These are phyloP conservation scores for Tanypteryx hageni DNA, from an alignment of 2,888 invertebrate genomes.

Conservation along the genomic window DNA sequence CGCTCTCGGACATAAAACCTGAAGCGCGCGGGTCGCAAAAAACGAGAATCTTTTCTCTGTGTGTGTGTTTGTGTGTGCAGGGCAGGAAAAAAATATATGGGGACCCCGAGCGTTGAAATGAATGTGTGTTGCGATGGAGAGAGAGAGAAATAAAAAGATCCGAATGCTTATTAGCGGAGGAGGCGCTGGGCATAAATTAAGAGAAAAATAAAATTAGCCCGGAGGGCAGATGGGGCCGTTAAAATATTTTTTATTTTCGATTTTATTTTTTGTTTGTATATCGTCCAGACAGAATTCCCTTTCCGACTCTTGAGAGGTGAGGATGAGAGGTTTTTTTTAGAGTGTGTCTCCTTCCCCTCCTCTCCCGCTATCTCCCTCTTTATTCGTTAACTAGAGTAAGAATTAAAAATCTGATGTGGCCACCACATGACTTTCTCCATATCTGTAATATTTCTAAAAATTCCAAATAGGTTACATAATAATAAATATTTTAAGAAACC, in stretches of 20 bases:
- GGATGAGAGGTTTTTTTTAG: conserved; percentile 12
- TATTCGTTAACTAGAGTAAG: conserved; percentile 28
- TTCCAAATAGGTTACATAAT: too few species aligned
- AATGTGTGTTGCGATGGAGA: conserved; percentile 21
- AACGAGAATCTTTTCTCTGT: conserved; percentile 15
- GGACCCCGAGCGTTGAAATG: conserved; percentile 53
- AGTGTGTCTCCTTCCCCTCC: neutral
- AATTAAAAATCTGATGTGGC: too few species aligned
- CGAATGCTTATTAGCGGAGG: conserved; percentile 39
- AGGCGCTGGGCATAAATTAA: conserved; percentile 49
- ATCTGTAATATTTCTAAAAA: too few species aligned
- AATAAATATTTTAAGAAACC: too few species aligned
- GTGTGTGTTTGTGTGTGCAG: too few species aligned
- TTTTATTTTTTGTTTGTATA: conserved; percentile 34
- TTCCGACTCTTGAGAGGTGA: neutral
- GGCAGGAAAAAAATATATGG: neutral
- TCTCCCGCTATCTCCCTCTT: neutral
- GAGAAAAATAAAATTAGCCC: conserved; percentile 58
- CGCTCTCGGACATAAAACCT: conserved; percentile 55
- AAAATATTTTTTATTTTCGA: conserved; percentile 1
- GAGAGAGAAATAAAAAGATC: neutral
- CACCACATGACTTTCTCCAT: too few species aligned
- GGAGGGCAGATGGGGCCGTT: conserved; percentile 32
- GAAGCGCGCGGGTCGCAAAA: conserved; percentile 45
- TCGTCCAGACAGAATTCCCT: conserved; percentile 45